Base-by-base conservation (phyloP, 2,797 vertebrate genomes). In the Podarcis lilfordi region DNA sequence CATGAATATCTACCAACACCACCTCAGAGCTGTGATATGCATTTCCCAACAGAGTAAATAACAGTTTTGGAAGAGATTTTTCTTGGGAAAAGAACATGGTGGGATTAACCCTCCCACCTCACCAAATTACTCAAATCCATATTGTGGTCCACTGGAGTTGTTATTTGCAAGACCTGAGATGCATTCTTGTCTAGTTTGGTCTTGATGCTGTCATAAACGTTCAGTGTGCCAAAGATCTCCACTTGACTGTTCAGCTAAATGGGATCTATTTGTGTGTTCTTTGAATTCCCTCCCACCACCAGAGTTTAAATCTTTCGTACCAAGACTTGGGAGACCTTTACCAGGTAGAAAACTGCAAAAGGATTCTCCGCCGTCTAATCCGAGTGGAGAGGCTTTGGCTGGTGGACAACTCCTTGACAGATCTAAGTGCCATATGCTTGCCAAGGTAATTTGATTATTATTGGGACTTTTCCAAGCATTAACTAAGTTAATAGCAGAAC, bases 261-360 rank as follows among this genome's bases (percentile, higher is more conserved):
- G 0, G 74, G 80, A 35, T 91, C 91, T 82, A 3, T 91, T 19
- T 88, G 35, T 61, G 10, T 91, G 84, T 91, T 23, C 17, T 64
- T 19, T 64, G 61, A 64, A 64, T 64, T 84, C 91, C 86, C 81
- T 80, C 91, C 84, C 50, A 35, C 91, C 90, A 80, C 74, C 91
- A 99, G 98, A 98, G 98, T 95, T 68, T 99, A 93, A 99, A 99
- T 94, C 96, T 99, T 93, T 99, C 98, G 91, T 99, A 98, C 96
- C 98, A 99, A 96, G 97, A 98, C 94, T 94, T 99, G 94, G 98
- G 99, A 29, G 98, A 99, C 64, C 93, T 95, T 82, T 98, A 98
- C 95, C 98, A 99, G 96, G 91, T 96, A 92, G 97, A 98, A 93
- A 99, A 99, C 91, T 98, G 98, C 95, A 92, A 97, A 29, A 97